These are phyloP conservation scores for Trypoxylon attenuatum DNA, from an alignment of 2,888 invertebrate species.

Conservation along the genomic window DNA sequence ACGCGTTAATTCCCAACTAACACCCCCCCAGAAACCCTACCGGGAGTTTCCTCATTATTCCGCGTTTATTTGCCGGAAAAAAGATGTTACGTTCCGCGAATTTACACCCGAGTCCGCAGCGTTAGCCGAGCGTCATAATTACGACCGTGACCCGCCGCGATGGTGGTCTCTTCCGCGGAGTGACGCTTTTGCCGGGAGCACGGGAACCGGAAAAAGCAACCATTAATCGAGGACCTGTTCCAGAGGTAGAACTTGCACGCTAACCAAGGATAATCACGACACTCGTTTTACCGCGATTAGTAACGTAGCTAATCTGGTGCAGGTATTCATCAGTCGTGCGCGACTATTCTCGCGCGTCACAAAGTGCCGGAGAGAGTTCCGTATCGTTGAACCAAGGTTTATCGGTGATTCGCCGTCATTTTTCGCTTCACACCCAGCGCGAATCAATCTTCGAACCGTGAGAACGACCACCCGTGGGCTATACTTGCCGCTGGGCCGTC, in stretches of 20 bases:
- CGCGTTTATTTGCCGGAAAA: background rate
- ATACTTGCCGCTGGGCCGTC: slow-evolving; percentile 5
- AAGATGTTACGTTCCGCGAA: background rate
- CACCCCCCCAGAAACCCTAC: too few species aligned
- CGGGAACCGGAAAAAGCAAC: slow-evolving; percentile 15
- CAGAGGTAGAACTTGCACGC: slow-evolving; percentile 45
- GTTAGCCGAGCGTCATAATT: background rate
- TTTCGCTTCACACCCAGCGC: slow-evolving; percentile 24
- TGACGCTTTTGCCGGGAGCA: slow-evolving; percentile 2
- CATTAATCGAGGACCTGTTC: slow-evolving; percentile 38
- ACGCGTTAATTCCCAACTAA: too few species aligned
- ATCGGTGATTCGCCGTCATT: slow-evolving; percentile 37
- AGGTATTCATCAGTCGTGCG: slow-evolving; percentile 58
- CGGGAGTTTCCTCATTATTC: background rate
- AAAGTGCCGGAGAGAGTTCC: slow-evolving; percentile 15
- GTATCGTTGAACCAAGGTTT: too few species aligned
- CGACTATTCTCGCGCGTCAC: slow-evolving; percentile 22
- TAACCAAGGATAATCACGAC: slow-evolving; percentile 52
- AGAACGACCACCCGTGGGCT: slow-evolving; percentile 5
- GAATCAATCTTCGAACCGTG: slow-evolving; percentile 26
- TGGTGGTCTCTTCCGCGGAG: background rate
- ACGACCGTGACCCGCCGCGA: background rate
- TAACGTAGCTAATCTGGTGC: slow-evolving; percentile 60
- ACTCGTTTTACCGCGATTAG: slow-evolving; percentile 59
- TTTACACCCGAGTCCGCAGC: background rate